phyloP scores from a whole-genome alignment of 2,113 vertebrate species.

The Columba livia region DNA sequence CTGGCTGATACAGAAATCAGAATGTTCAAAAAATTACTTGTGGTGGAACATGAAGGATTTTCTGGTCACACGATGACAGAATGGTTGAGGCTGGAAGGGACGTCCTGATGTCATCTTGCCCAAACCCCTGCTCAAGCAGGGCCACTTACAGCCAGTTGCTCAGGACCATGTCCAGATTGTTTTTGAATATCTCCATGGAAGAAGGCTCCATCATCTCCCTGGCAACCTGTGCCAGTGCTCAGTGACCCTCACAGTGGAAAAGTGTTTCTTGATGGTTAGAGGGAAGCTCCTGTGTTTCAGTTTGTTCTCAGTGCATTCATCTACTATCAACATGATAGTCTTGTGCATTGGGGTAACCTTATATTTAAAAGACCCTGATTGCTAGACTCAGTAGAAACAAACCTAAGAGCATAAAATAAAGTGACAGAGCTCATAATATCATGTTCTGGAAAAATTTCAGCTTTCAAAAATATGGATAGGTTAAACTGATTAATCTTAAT shows the following conservation, averaged over 20 bases:
- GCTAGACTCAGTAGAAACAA: not conserved
- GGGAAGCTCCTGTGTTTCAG: not conserved
- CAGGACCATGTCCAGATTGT: not conserved
- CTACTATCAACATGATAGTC: not conserved
- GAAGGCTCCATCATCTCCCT: not conserved
- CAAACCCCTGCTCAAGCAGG: accelerated
- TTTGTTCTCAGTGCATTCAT: not conserved
- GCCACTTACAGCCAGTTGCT: not conserved
- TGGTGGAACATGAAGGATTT: not conserved
- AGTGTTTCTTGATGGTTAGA: not conserved
- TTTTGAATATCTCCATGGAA: not conserved
- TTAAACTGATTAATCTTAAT: not conserved
- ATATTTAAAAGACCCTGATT: not conserved
- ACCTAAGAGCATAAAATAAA: not conserved
- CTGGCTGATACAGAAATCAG: not conserved
- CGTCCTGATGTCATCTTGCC: not conserved
- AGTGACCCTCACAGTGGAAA: not conserved
- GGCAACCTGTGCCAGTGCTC: not conserved
- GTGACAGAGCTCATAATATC: not conserved
- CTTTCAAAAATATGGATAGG: not conserved
- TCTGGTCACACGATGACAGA: not conserved
- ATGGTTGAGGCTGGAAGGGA: not conserved
- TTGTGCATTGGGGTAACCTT: not conserved
- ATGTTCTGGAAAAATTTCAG: not conserved
- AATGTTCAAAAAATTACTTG: not conserved